Percentiles rank a stretch among this genome's conserved stretches.
These are phyloP conservation scores for Synaphobranchus kaupii DNA, from an alignment of 2,797 vertebrate species.

Conservation along the genomic window DNA sequence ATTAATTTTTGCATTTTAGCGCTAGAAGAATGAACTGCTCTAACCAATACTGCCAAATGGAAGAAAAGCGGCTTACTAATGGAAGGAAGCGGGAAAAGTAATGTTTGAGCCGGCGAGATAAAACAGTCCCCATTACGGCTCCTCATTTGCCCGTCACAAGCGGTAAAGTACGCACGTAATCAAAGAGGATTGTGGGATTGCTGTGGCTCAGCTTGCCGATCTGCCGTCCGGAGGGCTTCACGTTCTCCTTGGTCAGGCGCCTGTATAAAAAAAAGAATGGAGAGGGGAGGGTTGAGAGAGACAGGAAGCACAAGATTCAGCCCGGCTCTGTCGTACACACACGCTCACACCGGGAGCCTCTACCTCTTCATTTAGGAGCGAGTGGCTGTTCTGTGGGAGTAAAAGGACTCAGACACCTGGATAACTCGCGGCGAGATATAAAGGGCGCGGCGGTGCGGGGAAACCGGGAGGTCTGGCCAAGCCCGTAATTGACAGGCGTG, in stretches of 20 bases:
- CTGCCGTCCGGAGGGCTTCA: slow-evolving; percentile 85
- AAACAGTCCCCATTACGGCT: not conserved
- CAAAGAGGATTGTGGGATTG: slow-evolving; percentile 89
- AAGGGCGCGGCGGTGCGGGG: not conserved
- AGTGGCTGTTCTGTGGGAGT: slow-evolving; percentile 69
- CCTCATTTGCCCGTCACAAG: slow-evolving; percentile 26
- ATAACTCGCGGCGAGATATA: not conserved
- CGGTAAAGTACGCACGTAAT: slow-evolving; percentile 75
- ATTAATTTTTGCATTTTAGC: slow-evolving; percentile 13
- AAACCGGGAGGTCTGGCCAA: not conserved
- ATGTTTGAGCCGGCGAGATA: slow-evolving; percentile 28
- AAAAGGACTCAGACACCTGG: slow-evolving; percentile 23
- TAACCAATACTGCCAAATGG: slow-evolving; percentile 17
- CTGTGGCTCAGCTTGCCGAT: slow-evolving; percentile 87
- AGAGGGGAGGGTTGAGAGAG: not conserved
- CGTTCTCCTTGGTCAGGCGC: slow-evolving; percentile 95
- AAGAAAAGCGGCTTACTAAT: slow-evolving; percentile 34
- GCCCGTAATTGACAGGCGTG: slow-evolving; percentile 15
- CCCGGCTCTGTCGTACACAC: slow-evolving; percentile 27
- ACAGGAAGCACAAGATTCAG: not conserved
- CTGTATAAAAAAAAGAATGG: slow-evolving; percentile 58
- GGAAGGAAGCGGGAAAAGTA: slow-evolving; percentile 37
- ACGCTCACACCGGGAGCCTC: slow-evolving; percentile 52
- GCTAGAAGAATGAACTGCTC: slow-evolving; percentile 13
- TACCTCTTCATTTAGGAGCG: slow-evolving; percentile 58